A percentile compares a stretch with the other conserved stretches of the same genome.
Conservation (phyloP, 2,797 vertebrate genomes). For the Fistularia commersonii region DNA sequence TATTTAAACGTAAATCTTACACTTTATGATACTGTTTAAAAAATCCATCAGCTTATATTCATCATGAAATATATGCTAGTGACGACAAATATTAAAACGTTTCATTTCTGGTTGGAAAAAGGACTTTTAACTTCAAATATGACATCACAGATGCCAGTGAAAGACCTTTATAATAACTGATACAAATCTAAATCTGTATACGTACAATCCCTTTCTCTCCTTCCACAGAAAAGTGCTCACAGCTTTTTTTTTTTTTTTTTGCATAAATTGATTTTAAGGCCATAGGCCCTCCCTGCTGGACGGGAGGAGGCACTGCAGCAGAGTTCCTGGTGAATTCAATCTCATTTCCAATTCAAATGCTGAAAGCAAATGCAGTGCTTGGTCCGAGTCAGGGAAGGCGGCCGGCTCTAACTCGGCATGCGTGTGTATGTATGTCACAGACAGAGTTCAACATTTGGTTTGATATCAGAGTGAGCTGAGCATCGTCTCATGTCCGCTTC, state of each 20-base stretch:
- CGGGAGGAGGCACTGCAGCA: neutral
- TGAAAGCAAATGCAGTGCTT: neutral
- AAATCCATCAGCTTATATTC: too few species aligned
- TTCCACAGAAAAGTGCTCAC: constrained; percentile 28
- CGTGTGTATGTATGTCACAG: neutral
- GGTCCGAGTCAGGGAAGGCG: too few species aligned
- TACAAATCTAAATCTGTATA: constrained; percentile 25
- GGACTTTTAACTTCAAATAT: constrained; percentile 2
- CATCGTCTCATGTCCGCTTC: constrained; percentile 15
- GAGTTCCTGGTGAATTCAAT: neutral
- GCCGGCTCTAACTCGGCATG: too few species aligned
- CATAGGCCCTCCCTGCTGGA: neutral
- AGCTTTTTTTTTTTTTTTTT: neutral
- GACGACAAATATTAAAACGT: too few species aligned
- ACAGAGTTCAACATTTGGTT: constrained; percentile 1
- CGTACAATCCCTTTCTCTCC: neutral
- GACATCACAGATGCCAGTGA: constrained; percentile 49
- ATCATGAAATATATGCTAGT: too few species aligned
- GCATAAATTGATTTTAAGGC: neutral
- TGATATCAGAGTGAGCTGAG: neutral
- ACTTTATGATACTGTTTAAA: too few species aligned
- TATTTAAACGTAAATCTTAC: too few species aligned
- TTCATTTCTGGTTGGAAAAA: neutral
- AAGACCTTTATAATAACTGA: constrained; percentile 9
- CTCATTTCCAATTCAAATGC: constrained; percentile 12